phyloP scores from a whole-genome alignment of 1,140 invertebrate species.

The Magallana ariakensis region DNA sequence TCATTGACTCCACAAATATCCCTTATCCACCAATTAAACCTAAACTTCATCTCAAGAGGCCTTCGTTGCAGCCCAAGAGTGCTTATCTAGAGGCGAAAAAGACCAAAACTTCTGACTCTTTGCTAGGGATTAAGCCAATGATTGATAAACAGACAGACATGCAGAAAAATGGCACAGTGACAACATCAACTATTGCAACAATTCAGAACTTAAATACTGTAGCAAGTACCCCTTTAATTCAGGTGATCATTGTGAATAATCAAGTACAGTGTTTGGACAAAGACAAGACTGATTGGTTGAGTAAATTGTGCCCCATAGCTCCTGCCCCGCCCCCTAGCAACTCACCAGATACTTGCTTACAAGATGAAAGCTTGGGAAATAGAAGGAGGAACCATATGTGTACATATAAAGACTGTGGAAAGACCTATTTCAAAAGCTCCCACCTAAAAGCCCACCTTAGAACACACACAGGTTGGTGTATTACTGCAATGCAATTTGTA shows the following conservation, averaged over 20 bases:
- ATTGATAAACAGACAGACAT: neutral
- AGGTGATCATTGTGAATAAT: slow-evolving; percentile 32
- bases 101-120: neutral
- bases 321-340: slow-evolving; percentile 60
- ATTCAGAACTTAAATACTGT: slow-evolving; percentile 17
- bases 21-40: neutral
- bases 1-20: slow-evolving; percentile 11
- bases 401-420: slow-evolving; percentile 86
- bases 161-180: neutral
- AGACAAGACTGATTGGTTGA: slow-evolving; percentile 54
- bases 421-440: slow-evolving; percentile 98
- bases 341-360: slow-evolving; percentile 38
- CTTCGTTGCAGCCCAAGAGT: neutral
- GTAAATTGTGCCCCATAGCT: slow-evolving; percentile 70
- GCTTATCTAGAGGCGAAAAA: neutral
- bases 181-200: slow-evolving; percentile 16
- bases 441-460: slow-evolving; percentile 96
- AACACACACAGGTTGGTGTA: slow-evolving; percentile 88
- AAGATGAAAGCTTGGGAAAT: slow-evolving; percentile 51
- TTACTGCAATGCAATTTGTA: too few species aligned
- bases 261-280: neutral
- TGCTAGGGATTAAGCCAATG: slow-evolving; percentile 18
- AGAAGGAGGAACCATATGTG: slow-evolving; percentile 73
- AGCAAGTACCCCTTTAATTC: slow-evolving; percentile 3
- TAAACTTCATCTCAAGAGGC: slow-evolving; percentile 4